These are phyloP conservation scores for Julus scandinavius DNA, from an alignment of 2,888 invertebrate genomes.

Conservation along the genomic window DNA sequence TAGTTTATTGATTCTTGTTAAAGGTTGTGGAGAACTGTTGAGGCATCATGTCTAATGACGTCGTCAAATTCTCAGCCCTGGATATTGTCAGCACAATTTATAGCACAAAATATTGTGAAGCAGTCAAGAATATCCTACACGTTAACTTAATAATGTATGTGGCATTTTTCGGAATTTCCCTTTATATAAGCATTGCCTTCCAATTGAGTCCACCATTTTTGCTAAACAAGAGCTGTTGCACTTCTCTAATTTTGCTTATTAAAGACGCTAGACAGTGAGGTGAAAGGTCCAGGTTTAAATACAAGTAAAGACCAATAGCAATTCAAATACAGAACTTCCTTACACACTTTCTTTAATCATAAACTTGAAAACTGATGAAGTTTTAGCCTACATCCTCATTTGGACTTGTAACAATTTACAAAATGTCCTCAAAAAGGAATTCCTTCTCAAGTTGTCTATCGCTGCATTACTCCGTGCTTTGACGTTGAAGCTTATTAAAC, in stretches of 20 bases:
- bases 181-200: neutral
- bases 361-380: neutral
- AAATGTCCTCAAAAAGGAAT: neutral
- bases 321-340: neutral
- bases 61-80: neutral
- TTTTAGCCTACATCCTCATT: neutral
- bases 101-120: neutral
- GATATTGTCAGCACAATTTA: neutral
- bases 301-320: neutral
- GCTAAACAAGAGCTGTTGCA: too few species aligned
- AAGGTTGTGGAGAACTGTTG: neutral
- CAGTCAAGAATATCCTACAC: neutral
- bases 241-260: too few species aligned
- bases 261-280: too few species aligned
- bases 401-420: neutral
- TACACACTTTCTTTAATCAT: neutral
- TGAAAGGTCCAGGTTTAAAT: neutral
- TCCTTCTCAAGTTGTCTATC: neutral
- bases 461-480: neutral
- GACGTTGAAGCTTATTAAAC: conserved; percentile 39
- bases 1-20: conserved; percentile 5
- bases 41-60: neutral
- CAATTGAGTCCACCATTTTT: neutral
- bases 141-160: neutral
- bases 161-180: neutral